Evolutionary conservation across 37 sponge, comb jelly and placozoan genomes (phyloP), one percentile per base, ranked within the genome.

Genomic region (Lycopodina hypogea): DNA sequence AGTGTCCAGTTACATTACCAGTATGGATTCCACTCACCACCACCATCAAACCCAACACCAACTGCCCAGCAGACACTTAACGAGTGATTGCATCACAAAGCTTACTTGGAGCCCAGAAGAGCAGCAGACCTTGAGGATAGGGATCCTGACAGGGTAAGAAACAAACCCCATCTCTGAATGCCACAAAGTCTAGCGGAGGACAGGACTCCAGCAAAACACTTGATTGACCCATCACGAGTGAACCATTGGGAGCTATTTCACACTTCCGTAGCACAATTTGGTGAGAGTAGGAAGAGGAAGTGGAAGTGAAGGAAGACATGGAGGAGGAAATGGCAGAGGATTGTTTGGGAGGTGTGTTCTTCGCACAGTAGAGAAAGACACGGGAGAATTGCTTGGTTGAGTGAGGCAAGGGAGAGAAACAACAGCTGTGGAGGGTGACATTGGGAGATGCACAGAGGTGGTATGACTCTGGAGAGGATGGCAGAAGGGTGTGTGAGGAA

Each of bases 101-200:
- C 19, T 34, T 45, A 70, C 75, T 66, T 15, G 65, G 69, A 0
- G 55, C 39, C 85, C 85, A 84, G 65, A 77, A 78, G 29, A 84
- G 51, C 17, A 78, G 36, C 33, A 84, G 78, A 15, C 72, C 72
- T 2, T 41, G 22, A 35, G 78, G 78, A 40, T 56, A 58, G 17
- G 62, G 61, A n/a, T 4, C 52, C 18, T 78, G 28, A 34, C 22
- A 22, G 0, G 84, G 84, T 21, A 58, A 12, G 24, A 83, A 57
- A 42, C 84, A 83, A 14, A 76, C 39, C 9, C 85, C 78, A 35
- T 61, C 72, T 37, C 40, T 33, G 28, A 84, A 70, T 6, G 42
- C 1, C 9, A 36, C 39, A 9, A 84, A 59, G 9, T 71, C 35
- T 41, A 84, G n/a, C 3, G 77, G 78, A 24, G 85, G 85, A 22